Evolutionary conservation across 2,113 vertebrate species (phyloP).

Genomic region (Pedionomus torquatus): DNA sequence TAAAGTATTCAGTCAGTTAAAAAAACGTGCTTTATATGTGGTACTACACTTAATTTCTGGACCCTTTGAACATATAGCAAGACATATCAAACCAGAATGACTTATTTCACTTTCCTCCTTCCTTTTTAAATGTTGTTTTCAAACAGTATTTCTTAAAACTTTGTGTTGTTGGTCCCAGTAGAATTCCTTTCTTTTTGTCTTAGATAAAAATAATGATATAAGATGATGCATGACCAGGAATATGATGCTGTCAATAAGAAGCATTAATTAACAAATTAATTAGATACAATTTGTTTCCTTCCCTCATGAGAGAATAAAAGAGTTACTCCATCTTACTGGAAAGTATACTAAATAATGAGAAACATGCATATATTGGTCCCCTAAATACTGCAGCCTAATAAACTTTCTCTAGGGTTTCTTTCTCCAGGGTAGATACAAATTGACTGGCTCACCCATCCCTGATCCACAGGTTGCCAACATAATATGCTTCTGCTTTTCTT

Average conservation of each 20-base stretch:
- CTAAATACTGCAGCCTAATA: conserved; percentile 30
- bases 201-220: background rate
- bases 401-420: conserved; percentile 36
- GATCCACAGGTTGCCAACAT: conserved; percentile 23
- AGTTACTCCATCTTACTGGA: background rate
- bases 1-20: background rate
- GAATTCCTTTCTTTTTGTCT: background rate
- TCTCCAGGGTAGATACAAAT: conserved; percentile 35
- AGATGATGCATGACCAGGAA: conserved; percentile 14
- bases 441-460: conserved; percentile 20
- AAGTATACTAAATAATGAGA: conserved; percentile 19
- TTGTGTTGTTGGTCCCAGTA: background rate
- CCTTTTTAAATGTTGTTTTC: background rate
- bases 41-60: background rate
- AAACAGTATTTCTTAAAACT: background rate
- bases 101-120: background rate
- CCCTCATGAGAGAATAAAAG: background rate
- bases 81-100: background rate
- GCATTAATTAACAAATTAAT: conserved; percentile 60
- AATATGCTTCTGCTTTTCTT: conserved; percentile 23
- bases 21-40: background rate
- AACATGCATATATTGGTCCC: background rate
- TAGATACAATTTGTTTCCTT: conserved; percentile 21
- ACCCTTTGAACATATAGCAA: background rate
- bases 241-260: conserved; percentile 27